Conservation (phyloP, 2,797 vertebrate genomes). For the Nannoperca obscura region DNA sequence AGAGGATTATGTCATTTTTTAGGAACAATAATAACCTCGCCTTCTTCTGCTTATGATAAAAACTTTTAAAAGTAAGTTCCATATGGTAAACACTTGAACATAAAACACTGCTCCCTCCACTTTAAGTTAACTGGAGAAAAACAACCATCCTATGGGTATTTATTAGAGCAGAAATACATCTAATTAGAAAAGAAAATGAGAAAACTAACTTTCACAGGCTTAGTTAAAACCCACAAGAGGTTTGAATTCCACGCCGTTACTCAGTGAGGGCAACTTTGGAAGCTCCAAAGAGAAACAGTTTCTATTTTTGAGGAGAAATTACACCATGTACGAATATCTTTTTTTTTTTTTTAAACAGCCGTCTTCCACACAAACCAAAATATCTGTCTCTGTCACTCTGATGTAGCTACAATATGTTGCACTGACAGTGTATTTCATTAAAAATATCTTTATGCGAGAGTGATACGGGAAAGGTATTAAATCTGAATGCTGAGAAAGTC, state of each 20-base stretch:
- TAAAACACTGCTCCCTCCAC: neutral
- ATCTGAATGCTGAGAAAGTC: conserved; percentile 35
- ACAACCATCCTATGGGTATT: conserved; percentile 21
- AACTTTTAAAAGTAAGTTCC: conserved; percentile 11
- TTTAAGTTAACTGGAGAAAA: conserved; percentile 20
- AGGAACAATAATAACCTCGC: conserved; percentile 7
- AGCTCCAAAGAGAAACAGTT: conserved; percentile 25
- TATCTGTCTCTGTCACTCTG: conserved; percentile 12
- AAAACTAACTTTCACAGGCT: conserved; percentile 29
- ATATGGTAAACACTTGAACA: neutral
- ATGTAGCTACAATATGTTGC: conserved; percentile 33
- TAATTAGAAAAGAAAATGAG: conserved; percentile 43
- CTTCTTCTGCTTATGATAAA: neutral
- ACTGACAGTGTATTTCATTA: neutral
- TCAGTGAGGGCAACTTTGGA: conserved; percentile 19
- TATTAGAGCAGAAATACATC: conserved; percentile 17
- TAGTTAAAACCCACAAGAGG: conserved; percentile 30
- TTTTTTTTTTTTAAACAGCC: conserved; percentile 12
- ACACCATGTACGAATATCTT: conserved; percentile 37
- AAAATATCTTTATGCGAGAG: conserved; percentile 15
- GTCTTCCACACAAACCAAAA: conserved; percentile 28
- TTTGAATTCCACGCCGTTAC: conserved; percentile 34
- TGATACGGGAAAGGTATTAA: conserved; percentile 34
- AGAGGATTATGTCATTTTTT: neutral
- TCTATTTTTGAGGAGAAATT: conserved; percentile 41